Base-by-base conservation (phyloP, 2,888 invertebrate genomes). In the Meiosimyza platycephala region DNA sequence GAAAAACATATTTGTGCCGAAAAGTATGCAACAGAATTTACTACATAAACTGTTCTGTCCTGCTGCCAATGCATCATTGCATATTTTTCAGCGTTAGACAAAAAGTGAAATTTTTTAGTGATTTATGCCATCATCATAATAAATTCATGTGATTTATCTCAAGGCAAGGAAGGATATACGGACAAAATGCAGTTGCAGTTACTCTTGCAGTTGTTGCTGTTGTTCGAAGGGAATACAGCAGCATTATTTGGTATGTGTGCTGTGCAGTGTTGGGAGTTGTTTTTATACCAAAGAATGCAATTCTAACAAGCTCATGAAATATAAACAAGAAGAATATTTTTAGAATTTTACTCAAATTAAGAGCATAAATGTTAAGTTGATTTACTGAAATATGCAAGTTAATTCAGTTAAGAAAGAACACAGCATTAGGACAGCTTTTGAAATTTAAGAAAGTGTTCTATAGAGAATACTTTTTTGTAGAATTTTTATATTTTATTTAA, bases 121-220 rank as follows among this genome's bases (percentile, higher is more conserved):
- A 85, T 85, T 85, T 85, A 85, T 85, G 78, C 78, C 81, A 80
- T 85, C 83, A 84, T 85, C 85, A 85, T 85, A 85, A 85, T 85
- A 85, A 85, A 85, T 85, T 85, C 80, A 80, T 80, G 78, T 85
- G 85, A 85, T 85, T 85, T 85, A 85, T 85, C 78, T 80, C 68
- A 75, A 77, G 76, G 76, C 67, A 75, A 73, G 66, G n/a, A 40
- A 40, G 40, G 40, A 40, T 9, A 40, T 40, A 40, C 7, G 40
- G 40, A 40, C 57, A 33, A 33, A 66, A 51, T 64, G 51, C 28
- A 64, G 64, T 22, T 40, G 40, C 22, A 48, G 18, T 52, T 9
- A 33, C 22, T 28, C 28, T 13, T 47, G 50, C n/a, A 16, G 18
- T 15, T 16, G 2, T 3, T 48, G n/a, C 47, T 18, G 50, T n/a